Percentiles rank a stretch among this genome's conserved stretches.
These are phyloP conservation scores for Amniataba percoides DNA, from an alignment of 2,797 vertebrate species.

Conservation along the genomic window DNA sequence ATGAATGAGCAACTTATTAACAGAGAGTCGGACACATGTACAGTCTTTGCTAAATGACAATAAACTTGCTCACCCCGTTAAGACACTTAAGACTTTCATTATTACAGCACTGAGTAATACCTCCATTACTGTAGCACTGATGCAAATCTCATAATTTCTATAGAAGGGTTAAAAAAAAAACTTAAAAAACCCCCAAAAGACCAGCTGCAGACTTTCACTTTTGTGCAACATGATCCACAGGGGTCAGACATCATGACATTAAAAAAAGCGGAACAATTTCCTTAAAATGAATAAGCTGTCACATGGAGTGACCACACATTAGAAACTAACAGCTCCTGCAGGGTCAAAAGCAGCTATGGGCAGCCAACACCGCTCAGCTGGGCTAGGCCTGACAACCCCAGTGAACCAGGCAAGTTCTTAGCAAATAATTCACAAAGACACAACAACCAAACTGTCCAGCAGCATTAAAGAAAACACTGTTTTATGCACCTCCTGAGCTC, in stretches of 20 bases:
- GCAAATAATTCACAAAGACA: constrained; percentile 17
- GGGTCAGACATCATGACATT: constrained; percentile 2
- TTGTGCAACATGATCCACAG: background rate
- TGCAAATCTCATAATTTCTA: constrained; percentile 26
- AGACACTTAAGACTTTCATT: constrained; percentile 9
- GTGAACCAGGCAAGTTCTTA: constrained; percentile 61
- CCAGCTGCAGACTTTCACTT: background rate
- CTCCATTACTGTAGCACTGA: constrained; percentile 17
- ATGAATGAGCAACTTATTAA: constrained; percentile 29
- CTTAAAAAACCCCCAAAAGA: too few relatives aligned
- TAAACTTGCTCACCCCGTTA: constrained; percentile 28
- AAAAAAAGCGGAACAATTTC: background rate
- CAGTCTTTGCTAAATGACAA: constrained; percentile 13
- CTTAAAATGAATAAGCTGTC: constrained; percentile 17
- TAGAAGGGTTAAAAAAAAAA: background rate
- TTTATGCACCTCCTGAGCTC: background rate
- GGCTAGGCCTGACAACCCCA: constrained; percentile 72
- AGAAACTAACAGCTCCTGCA: constrained; percentile 46
- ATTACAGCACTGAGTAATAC: constrained; percentile 8
- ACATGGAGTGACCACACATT: constrained; percentile 38
- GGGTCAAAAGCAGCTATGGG: constrained; percentile 68
- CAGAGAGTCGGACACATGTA: constrained; percentile 9
- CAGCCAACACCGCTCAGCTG: constrained; percentile 69
- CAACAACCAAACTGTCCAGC: constrained; percentile 8
- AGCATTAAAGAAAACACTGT: constrained; percentile 26